Conservation (phyloP, 2,113 vertebrate species). For the Smithornis capensis region DNA sequence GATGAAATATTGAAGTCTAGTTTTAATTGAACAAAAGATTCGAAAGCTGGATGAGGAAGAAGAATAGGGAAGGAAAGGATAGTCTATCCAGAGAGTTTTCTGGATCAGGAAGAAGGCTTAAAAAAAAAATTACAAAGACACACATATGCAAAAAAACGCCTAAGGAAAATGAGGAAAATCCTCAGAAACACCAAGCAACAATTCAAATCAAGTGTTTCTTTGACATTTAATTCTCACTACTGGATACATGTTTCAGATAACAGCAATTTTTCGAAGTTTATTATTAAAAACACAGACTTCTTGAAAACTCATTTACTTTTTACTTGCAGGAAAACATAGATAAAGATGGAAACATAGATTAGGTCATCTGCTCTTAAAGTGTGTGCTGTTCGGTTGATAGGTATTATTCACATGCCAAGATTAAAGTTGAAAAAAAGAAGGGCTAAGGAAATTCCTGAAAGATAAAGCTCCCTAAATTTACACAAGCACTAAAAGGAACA, state of each 20-base stretch:
- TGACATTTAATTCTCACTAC: background rate
- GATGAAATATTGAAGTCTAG: background rate
- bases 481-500: background rate
- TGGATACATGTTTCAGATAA: background rate
- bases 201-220: background rate
- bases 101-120: background rate
- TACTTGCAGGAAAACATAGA: background rate
- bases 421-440: background rate
- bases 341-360: background rate
- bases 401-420: background rate
- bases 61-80: background rate
- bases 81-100: background rate
- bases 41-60: background rate
- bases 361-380: background rate
- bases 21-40: background rate
- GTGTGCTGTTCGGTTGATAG: background rate
- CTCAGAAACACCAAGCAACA: background rate
- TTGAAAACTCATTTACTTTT: background rate
- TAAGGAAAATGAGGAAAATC: background rate
- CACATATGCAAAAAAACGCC: background rate
- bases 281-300: background rate
- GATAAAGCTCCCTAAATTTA: background rate
- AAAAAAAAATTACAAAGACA: background rate
- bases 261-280: background rate
- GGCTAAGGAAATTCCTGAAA: background rate